Evolutionary conservation across 2,797 vertebrate species (phyloP), one percentile per base, ranked within the genome.

Genomic region (Danio aesculapii): DNA sequence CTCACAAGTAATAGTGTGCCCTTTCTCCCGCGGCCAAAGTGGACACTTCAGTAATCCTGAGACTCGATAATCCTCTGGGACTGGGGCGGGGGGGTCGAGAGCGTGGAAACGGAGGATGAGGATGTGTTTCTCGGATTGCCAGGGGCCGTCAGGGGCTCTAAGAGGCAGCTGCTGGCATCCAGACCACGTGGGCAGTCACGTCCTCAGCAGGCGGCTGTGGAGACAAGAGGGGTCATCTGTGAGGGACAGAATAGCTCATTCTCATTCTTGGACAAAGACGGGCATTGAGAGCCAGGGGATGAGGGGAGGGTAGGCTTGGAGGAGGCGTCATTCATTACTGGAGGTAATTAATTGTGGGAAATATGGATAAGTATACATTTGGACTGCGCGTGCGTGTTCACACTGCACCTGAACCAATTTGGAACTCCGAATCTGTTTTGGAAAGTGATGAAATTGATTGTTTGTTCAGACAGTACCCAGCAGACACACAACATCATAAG

Each of bases 201-300:
- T 91, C 87, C 88, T 91, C 84, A 73, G 84, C 86, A 41, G 83
- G 87, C 61, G 88, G 88, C 93, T 94, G 87, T 83, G 84, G 88
- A 91, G 86, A 93, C 88, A 90, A 91, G 88, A 92, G 88, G 43
- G 72, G 77, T 83, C 84, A 91, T 91, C 89, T 90, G 87, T 67
- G 88, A 84, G 90, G 86, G 86, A 88, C 86, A 93, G 91, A 93
- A 93, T 89, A 89, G 88, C 81, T 88, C 86, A 86, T 92, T 90
- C 88, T 93, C 87, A 89, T 90, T 64, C 39, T 14, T 30, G 85
- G 66, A 93, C 92, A 94, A 94, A 92, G 92, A 87, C 84, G 83
- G 78, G 83, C 89, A 92, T 93, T 94, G 77, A 81, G 72, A 79
- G 44, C 21, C 44, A 66, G 75, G 58, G 84, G 68, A 66, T 17